Base-by-base conservation (phyloP, 2,113 vertebrate species). In the Heliornis fulica region DNA sequence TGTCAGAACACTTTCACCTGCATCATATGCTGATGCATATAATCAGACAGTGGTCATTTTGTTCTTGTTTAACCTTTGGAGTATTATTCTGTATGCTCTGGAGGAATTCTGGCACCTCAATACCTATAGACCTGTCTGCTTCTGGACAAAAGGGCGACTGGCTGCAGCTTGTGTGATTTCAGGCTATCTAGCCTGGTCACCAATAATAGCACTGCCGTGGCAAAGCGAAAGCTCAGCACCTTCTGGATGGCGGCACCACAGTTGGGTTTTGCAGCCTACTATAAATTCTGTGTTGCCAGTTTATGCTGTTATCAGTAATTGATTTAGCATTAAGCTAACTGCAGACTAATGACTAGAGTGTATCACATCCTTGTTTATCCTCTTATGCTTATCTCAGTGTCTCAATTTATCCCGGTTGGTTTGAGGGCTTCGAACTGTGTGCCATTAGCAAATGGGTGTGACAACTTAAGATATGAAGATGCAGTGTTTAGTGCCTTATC, bases 271-370 rank as follows among this genome's bases (percentile, higher is more conserved):
- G 83, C 83, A 89, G 68, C 63, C 76, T 80, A 3, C 64, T 28
- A 2, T 83, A 70, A 83, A 78, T 90, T 43, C 64, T 60, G 23
- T 78, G 76, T 86, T 94, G 72, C 60, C 63, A 65, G 54, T 81
- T 94, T 83, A 32, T 86, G 83, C 83, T 93, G 85, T 59, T 90
- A 78, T 76, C 83, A 81, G 89, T 90, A 93, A 97, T 81, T 90
- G 93, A 96, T 96, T 96, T 83, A 94, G 83, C 89, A 78, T 92
- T 95, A 93, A 94, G 65, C 86, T 87, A 89, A 71, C 64, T 83
- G 80, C 85, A 91, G 89, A 75, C 54, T 93, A 95, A 92, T 93
- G 93, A 72, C 71, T 86, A 7, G 82, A 93, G 83, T 74, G 83
- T 86, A 63, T 88, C 72, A 90, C 59, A 74, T 63, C 80, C 76